phyloP scores from a whole-genome alignment of 2,113 vertebrate genomes.

The Poecilia latipinna region DNA sequence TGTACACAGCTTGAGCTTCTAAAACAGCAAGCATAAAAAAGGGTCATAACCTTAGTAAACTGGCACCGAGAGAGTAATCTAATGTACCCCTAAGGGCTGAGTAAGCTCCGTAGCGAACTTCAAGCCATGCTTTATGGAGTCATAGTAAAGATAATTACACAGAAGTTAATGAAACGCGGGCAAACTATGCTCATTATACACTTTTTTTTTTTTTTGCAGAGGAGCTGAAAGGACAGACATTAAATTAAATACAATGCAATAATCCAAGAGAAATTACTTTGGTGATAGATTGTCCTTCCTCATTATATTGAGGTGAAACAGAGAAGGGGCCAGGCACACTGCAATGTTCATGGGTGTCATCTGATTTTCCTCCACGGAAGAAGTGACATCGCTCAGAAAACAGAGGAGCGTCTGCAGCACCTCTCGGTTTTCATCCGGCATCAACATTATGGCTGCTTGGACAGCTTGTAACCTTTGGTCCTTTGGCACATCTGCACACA shows the following conservation, averaged over 20 bases:
- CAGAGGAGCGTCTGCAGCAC: slow-evolving; percentile 93
- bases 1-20: slow-evolving; percentile 69
- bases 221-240: neutral
- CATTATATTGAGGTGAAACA: slow-evolving; percentile 95
- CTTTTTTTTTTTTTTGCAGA: neutral
- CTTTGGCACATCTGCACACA: slow-evolving; percentile 88
- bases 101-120: slow-evolving; percentile 41
- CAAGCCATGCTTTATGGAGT: slow-evolving; percentile 45
- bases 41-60: slow-evolving; percentile 37
- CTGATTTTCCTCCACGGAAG: slow-evolving; percentile 94
- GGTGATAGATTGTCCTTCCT: slow-evolving; percentile 94
- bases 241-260: neutral
- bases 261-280: slow-evolving; percentile 72
- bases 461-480: slow-evolving; percentile 93
- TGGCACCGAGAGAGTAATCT: slow-evolving; percentile 35
- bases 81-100: slow-evolving; percentile 26
- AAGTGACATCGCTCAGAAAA: slow-evolving; percentile 92
- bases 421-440: slow-evolving; percentile 96
- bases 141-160: slow-evolving; percentile 47
- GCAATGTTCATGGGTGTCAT: slow-evolving; percentile 99
- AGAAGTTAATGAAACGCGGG: slow-evolving; percentile 36
- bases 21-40: slow-evolving; percentile 55
- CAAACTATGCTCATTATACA: slow-evolving; percentile 23
- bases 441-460: slow-evolving; percentile 94
- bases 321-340: slow-evolving; percentile 95